phyloP scores from a whole-genome alignment of 2,113 vertebrate species.

The Nymphicus hollandicus region DNA sequence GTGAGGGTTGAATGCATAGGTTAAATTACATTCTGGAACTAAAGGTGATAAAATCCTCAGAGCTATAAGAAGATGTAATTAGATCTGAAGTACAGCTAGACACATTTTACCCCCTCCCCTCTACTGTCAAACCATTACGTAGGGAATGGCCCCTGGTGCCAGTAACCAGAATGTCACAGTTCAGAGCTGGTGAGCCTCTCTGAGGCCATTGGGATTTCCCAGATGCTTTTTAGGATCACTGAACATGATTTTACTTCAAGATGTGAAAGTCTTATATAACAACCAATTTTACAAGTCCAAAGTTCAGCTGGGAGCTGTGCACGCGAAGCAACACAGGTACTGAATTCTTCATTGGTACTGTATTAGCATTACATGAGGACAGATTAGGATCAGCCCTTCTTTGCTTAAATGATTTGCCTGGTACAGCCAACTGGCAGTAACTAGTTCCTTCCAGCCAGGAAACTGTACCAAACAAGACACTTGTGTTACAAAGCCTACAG shows the following conservation, averaged over 20 bases:
- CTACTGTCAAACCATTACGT: not conserved
- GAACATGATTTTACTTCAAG: not conserved
- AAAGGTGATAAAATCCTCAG: constrained; percentile 60
- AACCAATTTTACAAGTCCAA: not conserved
- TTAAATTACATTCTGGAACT: constrained; percentile 48
- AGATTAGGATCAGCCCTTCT: constrained; percentile 62
- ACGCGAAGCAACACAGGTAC: not conserved
- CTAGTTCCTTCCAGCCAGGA: not conserved
- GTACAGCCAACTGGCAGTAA: constrained; percentile 31
- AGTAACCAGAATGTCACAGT: constrained; percentile 30
- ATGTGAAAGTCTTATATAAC: not conserved
- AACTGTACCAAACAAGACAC: constrained; percentile 2
- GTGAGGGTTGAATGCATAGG: not conserved
- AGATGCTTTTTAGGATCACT: not conserved
- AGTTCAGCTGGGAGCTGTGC: not conserved
- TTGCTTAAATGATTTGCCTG: constrained; percentile 56
- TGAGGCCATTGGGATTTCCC: not conserved
- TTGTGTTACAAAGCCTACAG: not conserved
- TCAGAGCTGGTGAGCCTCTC: not conserved
- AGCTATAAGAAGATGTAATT: constrained; percentile 45
- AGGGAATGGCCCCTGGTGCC: not conserved
- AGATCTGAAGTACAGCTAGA: constrained; percentile 28
- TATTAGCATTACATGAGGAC: constrained; percentile 45
- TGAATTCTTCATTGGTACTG: constrained; percentile 52
- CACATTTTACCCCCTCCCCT: not conserved